Evolutionary conservation across 2,113 vertebrate species (phyloP), one percentile per base, ranked within the genome.

Genomic region (Thryonomys swinderianus): DNA sequence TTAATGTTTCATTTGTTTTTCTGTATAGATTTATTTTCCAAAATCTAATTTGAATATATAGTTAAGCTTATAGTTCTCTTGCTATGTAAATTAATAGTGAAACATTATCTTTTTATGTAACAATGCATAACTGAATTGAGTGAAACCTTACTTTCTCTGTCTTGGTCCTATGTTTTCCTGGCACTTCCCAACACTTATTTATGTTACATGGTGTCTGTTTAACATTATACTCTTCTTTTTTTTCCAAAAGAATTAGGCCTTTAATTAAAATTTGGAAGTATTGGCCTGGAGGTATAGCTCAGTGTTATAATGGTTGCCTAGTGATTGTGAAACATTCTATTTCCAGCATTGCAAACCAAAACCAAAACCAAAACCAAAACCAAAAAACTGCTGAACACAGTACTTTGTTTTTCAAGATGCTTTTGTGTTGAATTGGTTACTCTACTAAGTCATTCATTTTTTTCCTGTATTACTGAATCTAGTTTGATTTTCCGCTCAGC

Each of bases 41-140:
- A 57, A 57, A 61, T 62, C 30, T 30, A 88, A 48, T 76, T 64
- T 83, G 61, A 85, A 42, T 95, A 59, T 67, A 53, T 40, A 74
- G 37, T 84, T 89, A 89, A 85, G 67, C 12, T 5, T 90, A 5
- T 42, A 73, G 62, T 66, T 94, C 18, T 67, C 6, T 81, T 85
- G 45, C 78, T 71, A 78, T 57, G 37, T 7, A 86, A 94, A 51
- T 62, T 62, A 61, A 91, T 89, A 78, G 84, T 67, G 53, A 95
- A 86, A 90, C 40, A 20, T 20, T 20, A 23, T 21, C 20, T 45
- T 80, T 88, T 69, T 51, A 90, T 37, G 23, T 94, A 16, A n/a
- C 37, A 13, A 8, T 64, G 8, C 27, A 16, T 32, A 40, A 73
- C 25, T 42, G 66, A 66, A 62, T 80, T 34, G n/a, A 74, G 40